phyloP scores from a whole-genome alignment of 2,888 invertebrate genomes.

The Lottia scabra region DNA sequence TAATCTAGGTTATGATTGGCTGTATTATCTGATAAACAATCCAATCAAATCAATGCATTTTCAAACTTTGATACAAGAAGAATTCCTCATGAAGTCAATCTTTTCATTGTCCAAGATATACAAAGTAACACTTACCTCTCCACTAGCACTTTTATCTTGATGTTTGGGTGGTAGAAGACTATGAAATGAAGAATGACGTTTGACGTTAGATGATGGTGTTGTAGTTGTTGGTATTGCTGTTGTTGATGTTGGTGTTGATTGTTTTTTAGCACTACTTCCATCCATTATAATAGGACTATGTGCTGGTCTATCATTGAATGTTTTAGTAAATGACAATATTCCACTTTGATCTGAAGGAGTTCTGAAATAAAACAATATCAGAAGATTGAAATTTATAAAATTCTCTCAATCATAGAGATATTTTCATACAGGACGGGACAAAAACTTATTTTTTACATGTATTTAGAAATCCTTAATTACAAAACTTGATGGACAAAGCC shows the following conservation, averaged over 20 bases:
- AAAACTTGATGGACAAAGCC: too few species aligned
- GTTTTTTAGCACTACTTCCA: conserved; percentile 31
- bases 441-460: too few species aligned
- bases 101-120: too few species aligned
- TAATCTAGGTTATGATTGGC: too few species aligned
- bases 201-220: conserved; percentile 40
- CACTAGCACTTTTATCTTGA: conserved; percentile 33
- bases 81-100: too few species aligned
- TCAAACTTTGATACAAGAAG: too few species aligned
- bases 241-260: too few species aligned
- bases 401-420: too few species aligned
- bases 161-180: conserved; percentile 54
- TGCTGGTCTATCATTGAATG: conserved; percentile 32
- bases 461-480: too few species aligned
- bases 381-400: not conserved
- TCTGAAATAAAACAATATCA: conserved; percentile 26
- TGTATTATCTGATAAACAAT: too few species aligned
- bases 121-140: not conserved
- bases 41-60: too few species aligned
- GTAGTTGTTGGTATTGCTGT: conserved; percentile 13
- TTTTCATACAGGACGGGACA: too few species aligned
- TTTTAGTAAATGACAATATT: conserved; percentile 32
- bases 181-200: conserved; percentile 58
- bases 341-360: conserved; percentile 53
- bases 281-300: conserved; percentile 56